Evolutionary conservation across 2,888 invertebrate genomes (phyloP), one percentile per base, ranked within the genome.

Genomic region (Aphidoletes aphidimyza): DNA sequence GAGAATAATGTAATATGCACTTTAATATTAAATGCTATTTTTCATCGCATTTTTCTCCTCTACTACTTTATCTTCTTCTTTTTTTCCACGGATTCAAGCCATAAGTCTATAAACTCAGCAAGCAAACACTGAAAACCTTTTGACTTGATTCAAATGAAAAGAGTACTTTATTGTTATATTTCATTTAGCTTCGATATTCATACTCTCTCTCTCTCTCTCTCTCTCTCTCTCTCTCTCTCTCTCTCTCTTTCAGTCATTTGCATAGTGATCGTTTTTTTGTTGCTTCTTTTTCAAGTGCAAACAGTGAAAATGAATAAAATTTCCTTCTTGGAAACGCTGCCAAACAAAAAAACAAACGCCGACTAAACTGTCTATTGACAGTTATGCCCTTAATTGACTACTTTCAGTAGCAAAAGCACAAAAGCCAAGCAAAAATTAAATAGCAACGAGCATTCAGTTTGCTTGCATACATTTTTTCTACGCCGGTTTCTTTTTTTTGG

Each of bases 231-330:
- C n/a, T n/a, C n/a, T n/a, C n/a, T n/a, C n/a, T n/a, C n/a, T n/a
- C n/a, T n/a, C n/a, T n/a, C n/a, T n/a, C n/a, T n/a, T n/a, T 22
- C 2, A 6, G 22, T 54, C 5, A 54, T 54, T 54, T 54, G 14
- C 22, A 54, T 54, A 54, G 54, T 3, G 22, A n/a, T n/a, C n/a
- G n/a, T n/a, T n/a, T n/a, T n/a, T n/a, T n/a, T n/a, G n/a, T n/a
- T n/a, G n/a, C n/a, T n/a, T n/a, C n/a, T 22, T 54, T 54, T 54
- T 54, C 9, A 54, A 1, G 9, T 8, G 54, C 22, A 54, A 54
- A 54, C 54, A 54, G 2, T 54, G 54, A 22, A 54, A 54, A 54
- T 54, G 54, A 54, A 54, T 54, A 22, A 54, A 54, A 54, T 54
- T 54, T 54, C 54, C 22, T 54, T n/a, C n/a, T n/a, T n/a, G n/a